phyloP scores from a whole-genome alignment of 2,888 invertebrate genomes.

The Galeopsomyia nigrocyanea region DNA sequence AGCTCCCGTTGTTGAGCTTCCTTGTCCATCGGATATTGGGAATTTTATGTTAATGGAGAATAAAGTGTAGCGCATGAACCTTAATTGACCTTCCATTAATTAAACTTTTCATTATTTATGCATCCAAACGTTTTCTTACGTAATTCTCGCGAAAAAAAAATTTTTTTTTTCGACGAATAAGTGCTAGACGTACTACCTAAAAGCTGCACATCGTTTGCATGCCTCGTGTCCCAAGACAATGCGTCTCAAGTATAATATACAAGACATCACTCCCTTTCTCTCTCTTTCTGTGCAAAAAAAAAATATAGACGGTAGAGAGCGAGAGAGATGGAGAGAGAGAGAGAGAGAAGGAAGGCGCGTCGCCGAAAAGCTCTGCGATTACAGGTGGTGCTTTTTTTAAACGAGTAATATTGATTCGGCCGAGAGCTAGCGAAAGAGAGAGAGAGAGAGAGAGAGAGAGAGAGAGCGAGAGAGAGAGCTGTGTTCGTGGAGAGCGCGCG shows the following conservation, averaged over 20 bases:
- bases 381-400: slow-evolving; percentile 64
- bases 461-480: background rate
- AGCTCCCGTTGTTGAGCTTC: no score
- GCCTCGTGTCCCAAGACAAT: no score
- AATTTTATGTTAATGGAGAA: no score
- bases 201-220: no score
- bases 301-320: slow-evolving; percentile 6
- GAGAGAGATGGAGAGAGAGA: slow-evolving; percentile 42
- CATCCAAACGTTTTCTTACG: slow-evolving; percentile 3
- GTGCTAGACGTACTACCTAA: background rate
- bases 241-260: slow-evolving; percentile 10
- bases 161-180: background rate
- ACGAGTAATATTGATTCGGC: slow-evolving; percentile 69
- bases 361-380: slow-evolving; percentile 47
- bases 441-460: slow-evolving; percentile 2
- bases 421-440: slow-evolving; percentile 62
- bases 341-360: slow-evolving; percentile 35
- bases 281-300: background rate
- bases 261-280: background rate
- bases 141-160: background rate
- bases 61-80: no score
- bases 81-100: no score
- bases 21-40: no score
- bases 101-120: no score
- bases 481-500: background rate